Evolutionary conservation across 1,140 invertebrate genomes (phyloP), one percentile per base, ranked within the genome.

Genomic region (Oryctes rhinoceros): DNA sequence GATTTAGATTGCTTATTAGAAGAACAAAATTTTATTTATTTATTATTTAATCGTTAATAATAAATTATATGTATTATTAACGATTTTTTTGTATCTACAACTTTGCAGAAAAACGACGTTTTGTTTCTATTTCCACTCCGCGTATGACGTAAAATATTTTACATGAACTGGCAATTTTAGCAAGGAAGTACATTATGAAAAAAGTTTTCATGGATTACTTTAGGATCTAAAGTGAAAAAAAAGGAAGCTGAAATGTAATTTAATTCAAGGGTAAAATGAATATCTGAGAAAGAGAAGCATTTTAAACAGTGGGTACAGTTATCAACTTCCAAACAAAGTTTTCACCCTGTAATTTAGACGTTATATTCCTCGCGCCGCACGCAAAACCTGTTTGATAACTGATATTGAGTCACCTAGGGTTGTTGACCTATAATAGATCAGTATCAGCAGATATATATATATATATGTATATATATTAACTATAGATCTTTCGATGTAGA

Each of bases 281-380:
- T 67, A 67, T 11, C 65, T 24, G 18, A 35, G 20, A 30, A 35
- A 67, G 65, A 67, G 49, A 44, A 44, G 49, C 65, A 35, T 67
- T 67, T 67, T 67, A 67, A 67, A 67, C 18, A 24, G 65, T 67
- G 65, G 6, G n/a, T 67, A 67, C 65, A 53, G 49, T 53, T 67
- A 18, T 67, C 24, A 67, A 67, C 65, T 67, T 67, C 13, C 65
- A 24, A 67, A 67, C 65, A 67, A 67, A 67, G 65, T 67, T 67
- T 67, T 67, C 65, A 67, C 65, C 65, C 65, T 35, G 65, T 67
- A 67, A 67, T 67, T 67, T 67, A 67, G 30, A 67, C 65, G 65
- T 67, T 67, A 24, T 67, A 35, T 35, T 67, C 10, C 65, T 67
- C 65, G 20, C 2, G n/a, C 18, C 13, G 65, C 65, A 67, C 65